phyloP scores from a whole-genome alignment of 2,113 vertebrate genomes.

The Oncorhynchus keta region DNA sequence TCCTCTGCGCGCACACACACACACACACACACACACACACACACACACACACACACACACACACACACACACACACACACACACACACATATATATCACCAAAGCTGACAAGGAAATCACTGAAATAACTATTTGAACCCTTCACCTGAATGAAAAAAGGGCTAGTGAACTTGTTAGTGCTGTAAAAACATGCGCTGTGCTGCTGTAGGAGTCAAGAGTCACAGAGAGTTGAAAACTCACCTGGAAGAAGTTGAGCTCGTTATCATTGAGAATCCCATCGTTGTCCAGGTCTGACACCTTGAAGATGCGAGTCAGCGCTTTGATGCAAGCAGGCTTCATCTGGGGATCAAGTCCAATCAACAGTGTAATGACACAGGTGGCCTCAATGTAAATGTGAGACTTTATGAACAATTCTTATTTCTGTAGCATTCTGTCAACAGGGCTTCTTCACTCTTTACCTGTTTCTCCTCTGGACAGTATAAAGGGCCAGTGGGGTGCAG shows the following conservation, averaged over 20 bases:
- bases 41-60: no score
- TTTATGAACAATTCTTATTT: background rate
- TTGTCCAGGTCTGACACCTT: constrained; percentile 96
- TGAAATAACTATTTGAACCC: background rate
- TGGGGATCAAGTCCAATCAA: constrained; percentile 44
- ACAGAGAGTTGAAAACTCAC: constrained; percentile 57
- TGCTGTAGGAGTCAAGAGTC: no score
- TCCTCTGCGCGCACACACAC: constrained; percentile 74
- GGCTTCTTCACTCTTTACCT: no score
- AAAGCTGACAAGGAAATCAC: background rate
- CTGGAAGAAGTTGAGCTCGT: constrained; percentile 97
- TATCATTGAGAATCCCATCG: constrained; percentile 91
- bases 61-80: no score
- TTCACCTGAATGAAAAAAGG: background rate
- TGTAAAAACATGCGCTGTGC: no score
- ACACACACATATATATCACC: no score
- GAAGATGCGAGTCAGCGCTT: constrained; percentile 93
- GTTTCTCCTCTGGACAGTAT: background rate
- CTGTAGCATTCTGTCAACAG: background rate
- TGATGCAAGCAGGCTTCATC: constrained; percentile 93
- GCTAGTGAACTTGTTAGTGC: background rate
- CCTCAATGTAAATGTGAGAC: background rate
- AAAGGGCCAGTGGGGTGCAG: constrained; percentile 85
- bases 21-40: no score
- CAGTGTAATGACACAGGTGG: background rate